Conservation (phyloP, 2,888 invertebrate species). For the Drosophila flavopinicola region DNA sequence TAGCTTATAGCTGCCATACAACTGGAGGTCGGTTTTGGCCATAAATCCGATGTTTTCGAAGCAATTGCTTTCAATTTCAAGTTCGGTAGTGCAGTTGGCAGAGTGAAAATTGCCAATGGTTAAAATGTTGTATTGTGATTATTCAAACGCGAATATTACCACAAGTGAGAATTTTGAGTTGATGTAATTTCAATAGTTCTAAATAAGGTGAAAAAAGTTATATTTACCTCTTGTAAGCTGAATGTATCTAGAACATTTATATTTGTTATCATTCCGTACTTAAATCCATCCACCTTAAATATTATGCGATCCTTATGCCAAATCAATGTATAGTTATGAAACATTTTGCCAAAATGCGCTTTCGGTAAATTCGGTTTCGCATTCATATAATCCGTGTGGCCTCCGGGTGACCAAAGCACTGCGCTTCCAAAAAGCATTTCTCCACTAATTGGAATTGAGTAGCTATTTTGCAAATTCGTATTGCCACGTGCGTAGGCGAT, state of each 20-base stretch:
- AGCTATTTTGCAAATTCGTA: neutral
- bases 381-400: neutral
- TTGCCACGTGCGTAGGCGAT: constrained; percentile 46
- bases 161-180: too few species aligned
- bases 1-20: too few species aligned
- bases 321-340: constrained; percentile 39
- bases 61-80: too few species aligned
- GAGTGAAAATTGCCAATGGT: too few species aligned
- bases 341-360: neutral
- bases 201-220: too few species aligned
- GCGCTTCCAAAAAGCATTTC: constrained; percentile 30
- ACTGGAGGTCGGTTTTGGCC: too few species aligned
- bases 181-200: too few species aligned
- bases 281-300: constrained; percentile 31
- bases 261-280: constrained; percentile 31
- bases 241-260: neutral
- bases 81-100: too few species aligned
- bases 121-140: too few species aligned
- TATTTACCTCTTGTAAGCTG: constrained; percentile 6
- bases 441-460: neutral
- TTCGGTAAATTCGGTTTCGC: neutral
- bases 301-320: constrained; percentile 35
- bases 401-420: neutral
- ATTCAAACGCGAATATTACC: too few species aligned
- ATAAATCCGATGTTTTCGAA: too few species aligned